Evolutionary conservation across 2,113 vertebrate species (phyloP), one percentile per base, ranked within the genome.

Genomic region (Meleagris gallopavo): DNA sequence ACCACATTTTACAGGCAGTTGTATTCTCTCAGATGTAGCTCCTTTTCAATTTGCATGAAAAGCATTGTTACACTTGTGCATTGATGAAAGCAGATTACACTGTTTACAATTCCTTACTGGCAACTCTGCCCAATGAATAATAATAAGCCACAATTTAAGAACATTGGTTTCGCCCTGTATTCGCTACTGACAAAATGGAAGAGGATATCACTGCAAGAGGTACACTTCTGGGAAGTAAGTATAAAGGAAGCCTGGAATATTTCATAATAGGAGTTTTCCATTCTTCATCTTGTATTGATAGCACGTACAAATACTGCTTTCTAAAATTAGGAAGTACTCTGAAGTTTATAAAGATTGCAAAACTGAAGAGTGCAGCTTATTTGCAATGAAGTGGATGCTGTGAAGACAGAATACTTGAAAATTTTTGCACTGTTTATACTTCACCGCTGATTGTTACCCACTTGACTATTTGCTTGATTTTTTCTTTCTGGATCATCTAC

Each of bases 31-130:
- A 50, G 78, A 75, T 66, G 58, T 21, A 86, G 60, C 43, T 70
- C 83, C 38, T 71, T 93, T 92, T 48, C 60, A 80, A 52, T 52
- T 55, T 71, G 55, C 50, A 77, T 55, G 36, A 94, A 94, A 94
- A 94, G 16, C 58, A 76, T 5, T 89, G 48, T 79, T 94, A 94
- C 71, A 94, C 40, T 83, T 83, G 9, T 76, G 60, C 52, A 76
- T 9, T 71, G 87, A 91, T 77, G 60, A 88, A 95, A 94, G 50
- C 45, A 94, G 78, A 93, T 91, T 80, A 92, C 41, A 83, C 17
- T 11, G 60, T 41, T 46, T 62, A 66, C 11, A 85, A 92, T 43
- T 85, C 74, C 34, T 90, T 58, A 91, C 22, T 60, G 29, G 54
- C 58, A 89, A 83, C 58, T 85, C 57, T 88, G 64, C 27, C 75